Evolutionary conservation across 2,113 vertebrate genomes (phyloP), one percentile per base, ranked within the genome.

Genomic region (Donacobius atricapilla): DNA sequence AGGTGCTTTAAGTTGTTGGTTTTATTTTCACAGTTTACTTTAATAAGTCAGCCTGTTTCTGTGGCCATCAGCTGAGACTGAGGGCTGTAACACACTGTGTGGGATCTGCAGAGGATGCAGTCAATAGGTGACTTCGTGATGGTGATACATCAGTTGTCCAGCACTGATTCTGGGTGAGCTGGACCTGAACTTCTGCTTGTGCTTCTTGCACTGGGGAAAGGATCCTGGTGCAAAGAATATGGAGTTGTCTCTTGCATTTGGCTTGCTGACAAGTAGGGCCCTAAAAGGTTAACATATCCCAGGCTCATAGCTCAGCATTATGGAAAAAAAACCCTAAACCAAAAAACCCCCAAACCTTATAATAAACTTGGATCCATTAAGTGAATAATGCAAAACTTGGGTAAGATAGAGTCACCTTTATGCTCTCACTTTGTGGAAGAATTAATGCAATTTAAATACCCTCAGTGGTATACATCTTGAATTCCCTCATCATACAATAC

Each of bases 371-470:
- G 27, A 65, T 89, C 63, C 64, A 90, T 53, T 53, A 61, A 78
- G 44, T 45, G 48, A 83, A 42, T 82, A 56, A 66, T 80, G 15
- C 60, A 77, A 86, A 78, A 66, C 79, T 58, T 64, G 48, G 51
- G 31, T 68, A 61, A 83, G 71, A 45, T 23, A 63, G 37, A 65
- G 7, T 58, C 39, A 64, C 54, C 54, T 77, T 95, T 48, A 44
- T 35, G 30, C 11, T 83, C 64, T 87, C 50, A 51, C 51, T 78
- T n/a, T 50, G n/a, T 58, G 45, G 65, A 79, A 66, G 27, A 96
- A 95, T 82, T 63, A 87, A 78, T 89, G 76, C 66, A 77, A 72
- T 80, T 96, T 57, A 90, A 87, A 72, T 75, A 17, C 71, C 39
- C 60, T 39, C 2, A 2, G 66, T n/a, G 25, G 66, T 81, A 15